Base-by-base conservation (phyloP, 64 coral and sea anemone species). In the Cladopsammia gracilis region DNA sequence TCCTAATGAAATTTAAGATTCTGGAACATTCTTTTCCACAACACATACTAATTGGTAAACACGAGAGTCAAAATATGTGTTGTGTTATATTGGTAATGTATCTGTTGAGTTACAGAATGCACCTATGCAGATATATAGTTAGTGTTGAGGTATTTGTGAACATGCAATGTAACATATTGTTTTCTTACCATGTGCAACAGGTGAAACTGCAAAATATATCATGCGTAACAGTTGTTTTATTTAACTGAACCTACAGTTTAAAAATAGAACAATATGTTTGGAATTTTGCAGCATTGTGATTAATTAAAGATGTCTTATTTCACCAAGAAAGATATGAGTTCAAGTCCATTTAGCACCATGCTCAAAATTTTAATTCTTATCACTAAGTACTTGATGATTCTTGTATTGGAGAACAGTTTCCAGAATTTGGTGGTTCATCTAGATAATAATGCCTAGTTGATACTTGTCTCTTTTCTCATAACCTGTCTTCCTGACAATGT, bases 11-110 rank as follows among this genome's bases (percentile, higher is more conserved):
- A 62, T 10, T 82, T 68, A 3, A 68, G 10, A 6, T 83, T 84
- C 80, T 84, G 47, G 80, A 84, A 84, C 60, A 49, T 84, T 84
- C 62, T 66, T 67, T 13, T 10, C n/a, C 1, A 60, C 5, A 66
- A 24, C 45, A 50, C 25, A 44, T 20, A 15, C 44, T 9, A 4
- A 11, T 50, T 47, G 11, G 19, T 13, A 24, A 49, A 84, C 46
- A 68, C 24, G 18, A 22, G 4, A 22, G 16, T 20, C 8, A 0
- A 46, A 59, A 11, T 62, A 19, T 62, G 58, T 64, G 26, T 15
- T 42, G 52, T 42, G 22, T 69, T 23, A 20, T 64, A 12, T 64
- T 62, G 14, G 46, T 20, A 76, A 25, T n/a, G 26, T n/a, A 20
- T 7, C 25, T 47, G 62, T 47, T 44, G 12, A 9, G 59, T 82